phyloP scores from a whole-genome alignment of 2,888 invertebrate genomes.

The Cheiracanthium punctorium region DNA sequence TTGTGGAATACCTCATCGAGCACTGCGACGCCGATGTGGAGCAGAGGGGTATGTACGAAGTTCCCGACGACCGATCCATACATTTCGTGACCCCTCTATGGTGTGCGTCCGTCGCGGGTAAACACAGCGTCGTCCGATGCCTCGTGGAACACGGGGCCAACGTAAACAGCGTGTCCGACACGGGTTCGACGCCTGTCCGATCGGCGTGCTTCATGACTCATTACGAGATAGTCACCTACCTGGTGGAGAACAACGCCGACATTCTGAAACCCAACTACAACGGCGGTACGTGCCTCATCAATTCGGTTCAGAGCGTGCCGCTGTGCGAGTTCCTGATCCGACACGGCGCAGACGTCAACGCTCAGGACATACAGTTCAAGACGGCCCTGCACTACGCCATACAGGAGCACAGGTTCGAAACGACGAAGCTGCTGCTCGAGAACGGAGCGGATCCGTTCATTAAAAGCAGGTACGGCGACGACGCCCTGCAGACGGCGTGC shows the following conservation, averaged over 20 bases:
- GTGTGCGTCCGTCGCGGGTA: slow-evolving; percentile 93
- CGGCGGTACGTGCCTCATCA: slow-evolving; percentile 94
- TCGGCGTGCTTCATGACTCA: slow-evolving; percentile 96
- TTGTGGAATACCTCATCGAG: slow-evolving; percentile 89
- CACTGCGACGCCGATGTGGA: slow-evolving; percentile 90
- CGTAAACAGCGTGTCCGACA: slow-evolving; percentile 90
- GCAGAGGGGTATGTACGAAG: slow-evolving; percentile 88
- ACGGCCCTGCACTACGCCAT: slow-evolving; percentile 96
- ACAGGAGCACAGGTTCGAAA: slow-evolving; percentile 83
- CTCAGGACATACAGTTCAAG: slow-evolving; percentile 91
- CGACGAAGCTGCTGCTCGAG: slow-evolving; percentile 86
- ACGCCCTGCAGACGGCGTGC: slow-evolving; percentile 91
- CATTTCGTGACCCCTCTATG: slow-evolving; percentile 92
- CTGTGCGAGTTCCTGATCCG: slow-evolving; percentile 87
- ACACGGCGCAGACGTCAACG: slow-evolving; percentile 89
- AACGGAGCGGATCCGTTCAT: slow-evolving; percentile 87
- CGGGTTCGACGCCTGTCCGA: slow-evolving; percentile 88
- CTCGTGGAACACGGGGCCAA: slow-evolving; percentile 87
- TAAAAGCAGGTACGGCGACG: slow-evolving; percentile 88
- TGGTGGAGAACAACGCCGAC: slow-evolving; percentile 76
- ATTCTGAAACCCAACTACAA: slow-evolving; percentile 87
- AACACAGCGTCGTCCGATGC: slow-evolving; percentile 85
- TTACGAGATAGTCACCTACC: slow-evolving; percentile 82
- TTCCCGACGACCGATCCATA: slow-evolving; percentile 86
- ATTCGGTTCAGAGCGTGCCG: slow-evolving; percentile 90